Base-by-base conservation (phyloP, 2,113 vertebrate genomes). In the Rhinoderma darwinii region DNA sequence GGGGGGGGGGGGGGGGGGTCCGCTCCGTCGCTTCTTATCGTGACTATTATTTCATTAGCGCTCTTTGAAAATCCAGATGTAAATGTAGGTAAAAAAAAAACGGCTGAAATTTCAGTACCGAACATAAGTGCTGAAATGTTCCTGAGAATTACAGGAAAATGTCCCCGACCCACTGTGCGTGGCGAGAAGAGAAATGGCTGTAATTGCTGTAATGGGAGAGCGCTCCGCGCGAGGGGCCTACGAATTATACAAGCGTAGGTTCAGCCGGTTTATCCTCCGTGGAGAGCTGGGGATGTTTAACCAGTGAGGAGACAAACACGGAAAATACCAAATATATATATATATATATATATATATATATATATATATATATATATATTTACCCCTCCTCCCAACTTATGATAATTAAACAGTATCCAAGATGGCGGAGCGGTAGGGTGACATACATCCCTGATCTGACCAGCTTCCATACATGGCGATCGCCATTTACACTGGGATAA, bases 181-280 rank as follows among this genome's bases (percentile, higher is more conserved):
- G 10, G 32, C 77, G 10, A 25, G 77, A 32, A 39, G 51, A 39
- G 50, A 80, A 37, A 35, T 54, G 76, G 17, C 76, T 5, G 50
- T 80, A 80, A 80, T 80, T 59, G 35, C 51, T 54, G 77, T 80
- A 59, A 54, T 80, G 77, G 77, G 50, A 20, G 76, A 54, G 50
- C 50, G 75, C 47, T 0, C 44, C 27, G 27, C 44, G n/a, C 7
- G 56, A 77, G 75, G 75, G 75, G 44, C 25, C 44, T 25, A 15
- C 6, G 8, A 39, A 39, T 79, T 79, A 59, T 27, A 80, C 18
- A 25, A 37, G 27, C 27, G 47, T 6, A 4, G 9, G 8, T 50
- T 30, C 44, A 10, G 47, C 32, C 5, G 20, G 35, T 30, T 54
- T 78, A 54, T 32, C 27, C 76, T 37, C 17, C 18, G 8, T 0